phyloP scores from a whole-genome alignment of 2,113 vertebrate species.

The Alces alces region DNA sequence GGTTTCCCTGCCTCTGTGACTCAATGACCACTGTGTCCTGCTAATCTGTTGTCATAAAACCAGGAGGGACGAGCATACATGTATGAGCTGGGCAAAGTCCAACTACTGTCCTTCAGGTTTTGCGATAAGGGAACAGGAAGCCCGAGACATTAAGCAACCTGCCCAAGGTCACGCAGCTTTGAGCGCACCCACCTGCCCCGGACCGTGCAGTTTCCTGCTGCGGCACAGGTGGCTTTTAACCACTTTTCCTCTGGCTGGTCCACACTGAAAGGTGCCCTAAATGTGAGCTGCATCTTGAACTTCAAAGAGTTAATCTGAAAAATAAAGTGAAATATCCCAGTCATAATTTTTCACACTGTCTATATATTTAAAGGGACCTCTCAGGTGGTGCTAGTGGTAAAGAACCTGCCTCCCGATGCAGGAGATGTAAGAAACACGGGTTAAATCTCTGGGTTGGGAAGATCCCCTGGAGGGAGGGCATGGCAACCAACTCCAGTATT shows the following conservation, averaged over 20 bases:
- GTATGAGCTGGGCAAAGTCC: neutral
- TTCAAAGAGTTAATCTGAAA: neutral
- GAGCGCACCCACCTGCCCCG: neutral
- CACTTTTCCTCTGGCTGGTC: neutral
- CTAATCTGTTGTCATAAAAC: neutral
- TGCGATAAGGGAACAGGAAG: neutral
- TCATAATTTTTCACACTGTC: neutral
- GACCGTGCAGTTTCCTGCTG: no score
- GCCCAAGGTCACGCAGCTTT: neutral
- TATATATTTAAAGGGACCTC: neutral
- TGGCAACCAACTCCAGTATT: neutral
- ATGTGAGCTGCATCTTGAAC: neutral
- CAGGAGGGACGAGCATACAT: neutral
- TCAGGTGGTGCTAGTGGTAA: neutral
- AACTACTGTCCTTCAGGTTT: neutral
- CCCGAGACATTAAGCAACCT: neutral
- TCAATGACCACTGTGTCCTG: neutral
- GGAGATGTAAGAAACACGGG: neutral
- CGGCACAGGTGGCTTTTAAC: accelerated
- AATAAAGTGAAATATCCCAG: neutral
- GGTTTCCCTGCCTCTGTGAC: neutral
- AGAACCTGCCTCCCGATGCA: neutral
- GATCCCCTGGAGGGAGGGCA: neutral
- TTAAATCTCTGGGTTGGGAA: neutral
- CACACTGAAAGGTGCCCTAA: neutral